phyloP scores from a whole-genome alignment of 1,140 invertebrate genomes.

The Lepidurus packardi region DNA sequence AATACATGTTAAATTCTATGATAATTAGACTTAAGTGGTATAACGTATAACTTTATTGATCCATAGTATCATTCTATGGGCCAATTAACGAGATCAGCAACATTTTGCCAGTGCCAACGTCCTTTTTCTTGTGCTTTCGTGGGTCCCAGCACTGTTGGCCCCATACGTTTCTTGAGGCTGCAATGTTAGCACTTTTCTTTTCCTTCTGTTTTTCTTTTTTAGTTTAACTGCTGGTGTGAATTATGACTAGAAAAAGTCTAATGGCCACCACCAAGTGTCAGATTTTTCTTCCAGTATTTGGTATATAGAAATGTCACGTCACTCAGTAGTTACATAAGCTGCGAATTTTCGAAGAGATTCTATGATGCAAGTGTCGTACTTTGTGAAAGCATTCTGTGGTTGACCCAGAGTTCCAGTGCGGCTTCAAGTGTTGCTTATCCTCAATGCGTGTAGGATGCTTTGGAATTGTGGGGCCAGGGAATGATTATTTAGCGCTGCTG shows the following conservation, averaged over 20 bases:
- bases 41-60: conserved; percentile 16
- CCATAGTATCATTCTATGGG: neutral
- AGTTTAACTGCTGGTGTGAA: neutral
- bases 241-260: conserved; percentile 2
- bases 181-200: neutral
- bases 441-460: neutral
- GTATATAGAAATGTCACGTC: neutral
- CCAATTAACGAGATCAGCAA: conserved; percentile 16
- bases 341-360: neutral
- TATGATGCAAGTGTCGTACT: neutral
- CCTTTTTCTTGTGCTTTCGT: conserved; percentile 8
- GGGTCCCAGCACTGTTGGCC: conserved; percentile 6
- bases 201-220: neutral
- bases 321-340: neutral
- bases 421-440: neutral
- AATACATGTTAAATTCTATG: neutral
- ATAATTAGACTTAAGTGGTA: neutral
- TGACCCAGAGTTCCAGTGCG: neutral
- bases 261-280: neutral
- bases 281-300: neutral
- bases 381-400: neutral
- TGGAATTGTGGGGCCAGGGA: neutral
- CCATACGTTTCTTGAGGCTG: neutral
- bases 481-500: conserved; percentile 8
- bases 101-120: neutral